Base-by-base conservation (phyloP, 2,888 invertebrate species). In the Eupithecia pulchellata region DNA sequence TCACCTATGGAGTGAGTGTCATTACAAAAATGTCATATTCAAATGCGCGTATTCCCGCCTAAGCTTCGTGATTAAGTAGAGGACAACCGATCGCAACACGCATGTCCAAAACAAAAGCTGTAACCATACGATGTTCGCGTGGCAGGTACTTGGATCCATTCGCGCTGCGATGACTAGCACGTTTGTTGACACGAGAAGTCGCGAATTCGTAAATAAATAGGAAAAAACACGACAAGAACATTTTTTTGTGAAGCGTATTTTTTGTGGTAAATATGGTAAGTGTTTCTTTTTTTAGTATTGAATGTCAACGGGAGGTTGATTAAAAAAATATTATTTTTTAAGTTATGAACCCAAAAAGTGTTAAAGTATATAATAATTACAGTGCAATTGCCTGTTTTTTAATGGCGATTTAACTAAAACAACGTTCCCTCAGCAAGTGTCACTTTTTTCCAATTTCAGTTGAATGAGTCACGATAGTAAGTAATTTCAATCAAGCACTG, bases 31-130 rank as follows among this genome's bases (percentile, higher is more conserved):
- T 25, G 0, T n/a, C 3, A 47, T 52, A 6, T 9, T 9, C 32
- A 47, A 25, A 57, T 29, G 57, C 29, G 29, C 29, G 29, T 57
- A 29, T 57, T 29, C 27, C 27, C 55, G 55, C 55, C 0, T 29
- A 27, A 55, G 8, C 27, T 55, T 55, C 14, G 27, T 39, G 39
- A 39, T 39, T 36, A 14, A 36, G 6, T 36, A 6, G 3, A 36
- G 36, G 14, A 42, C n/a, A 64, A 66, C 72, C 75, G 78, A 71
- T 75, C 85, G 81, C 78, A 83, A 71, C 86, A 90, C 90, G 90
- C 90, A 90, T 90, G 90, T 82, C 86, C 87, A 81, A 69, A 78
- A 73, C 79, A 75, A 69, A 77, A 77, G 75, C 78, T 77, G 78
- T 75, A 73, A 72, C 72, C 79, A 77, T 80, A 77, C 83, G 79